Evolutionary conservation across 2,888 invertebrate genomes (phyloP).

Genomic region (Eledone cirrhosa): DNA sequence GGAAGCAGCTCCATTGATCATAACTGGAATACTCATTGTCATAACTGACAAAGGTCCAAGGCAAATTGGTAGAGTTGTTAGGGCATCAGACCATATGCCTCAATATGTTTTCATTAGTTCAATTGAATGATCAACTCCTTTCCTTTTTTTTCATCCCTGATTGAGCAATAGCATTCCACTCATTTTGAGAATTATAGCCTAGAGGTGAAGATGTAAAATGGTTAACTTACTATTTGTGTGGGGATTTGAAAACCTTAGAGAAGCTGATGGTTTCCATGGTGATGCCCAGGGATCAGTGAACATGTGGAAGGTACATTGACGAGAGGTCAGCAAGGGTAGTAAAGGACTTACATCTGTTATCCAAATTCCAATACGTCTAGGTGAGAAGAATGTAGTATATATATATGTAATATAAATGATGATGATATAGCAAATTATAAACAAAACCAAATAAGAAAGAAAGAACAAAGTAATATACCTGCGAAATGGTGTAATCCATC

Average conservation of each 20-base stretch:
- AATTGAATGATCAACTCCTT: no score
- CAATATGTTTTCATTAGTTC: no score
- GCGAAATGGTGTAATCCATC: constrained; percentile 54
- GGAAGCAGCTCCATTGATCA: no score
- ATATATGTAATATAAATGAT: no score
- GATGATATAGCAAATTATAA: background rate
- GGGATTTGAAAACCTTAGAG: constrained; percentile 42
- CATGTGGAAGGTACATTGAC: constrained; percentile 48
- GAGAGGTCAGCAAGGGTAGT: constrained; percentile 42
- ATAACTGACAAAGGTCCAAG: no score
- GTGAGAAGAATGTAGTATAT: background rate
- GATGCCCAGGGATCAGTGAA: constrained; percentile 47
- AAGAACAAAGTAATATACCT: constrained; percentile 37
- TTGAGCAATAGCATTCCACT: no score
- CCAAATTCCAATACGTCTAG: constrained; percentile 52
- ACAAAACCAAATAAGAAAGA: background rate
- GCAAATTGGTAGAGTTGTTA: no score
- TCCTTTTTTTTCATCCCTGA: no score
- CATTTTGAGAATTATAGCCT: no score
- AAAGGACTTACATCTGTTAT: constrained; percentile 48
- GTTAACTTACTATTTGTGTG: constrained; percentile 32
- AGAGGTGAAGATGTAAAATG: no score
- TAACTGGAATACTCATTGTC: no score
- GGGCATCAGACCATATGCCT: no score
- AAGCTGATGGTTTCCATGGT: constrained; percentile 48